Evolutionary conservation across 2,797 vertebrate genomes (phyloP).

Genomic region (Platyrinchus mystaceus): DNA sequence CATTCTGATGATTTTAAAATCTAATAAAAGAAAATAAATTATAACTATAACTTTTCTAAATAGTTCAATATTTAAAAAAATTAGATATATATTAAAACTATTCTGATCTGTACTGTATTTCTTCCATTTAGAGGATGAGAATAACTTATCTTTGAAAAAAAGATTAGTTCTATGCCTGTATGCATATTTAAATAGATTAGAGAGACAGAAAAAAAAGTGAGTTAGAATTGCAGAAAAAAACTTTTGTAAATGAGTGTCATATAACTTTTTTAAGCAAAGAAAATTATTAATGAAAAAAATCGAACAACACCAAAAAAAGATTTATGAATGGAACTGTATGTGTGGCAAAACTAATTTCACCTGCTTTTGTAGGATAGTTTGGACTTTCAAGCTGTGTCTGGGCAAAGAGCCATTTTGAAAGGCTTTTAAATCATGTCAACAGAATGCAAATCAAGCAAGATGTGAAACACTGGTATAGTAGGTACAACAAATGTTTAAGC

Average conservation of each 20-base stretch:
- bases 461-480: background rate
- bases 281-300: background rate
- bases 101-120: background rate
- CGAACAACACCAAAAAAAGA: background rate
- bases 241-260: background rate
- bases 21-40: background rate
- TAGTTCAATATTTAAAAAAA: background rate
- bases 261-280: background rate
- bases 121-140: background rate
- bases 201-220: background rate
- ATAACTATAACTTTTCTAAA: background rate
- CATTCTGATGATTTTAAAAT: background rate
- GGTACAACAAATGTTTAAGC: background rate
- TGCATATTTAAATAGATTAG: background rate
- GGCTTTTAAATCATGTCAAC: background rate
- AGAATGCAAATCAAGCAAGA: conserved; percentile 13
- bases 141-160: background rate
- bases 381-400: conserved; percentile 10
- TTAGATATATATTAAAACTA: background rate
- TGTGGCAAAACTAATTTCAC: conserved; percentile 15
- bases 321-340: conserved; percentile 32
- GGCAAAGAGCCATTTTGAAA: background rate
- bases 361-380: conserved; percentile 22
- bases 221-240: background rate
- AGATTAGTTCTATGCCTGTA: background rate